A percentile compares a stretch with the other conserved stretches of the same genome.
Evolutionary conservation across 2,113 vertebrate species (phyloP).

Genomic region (Mobula birostris): DNA sequence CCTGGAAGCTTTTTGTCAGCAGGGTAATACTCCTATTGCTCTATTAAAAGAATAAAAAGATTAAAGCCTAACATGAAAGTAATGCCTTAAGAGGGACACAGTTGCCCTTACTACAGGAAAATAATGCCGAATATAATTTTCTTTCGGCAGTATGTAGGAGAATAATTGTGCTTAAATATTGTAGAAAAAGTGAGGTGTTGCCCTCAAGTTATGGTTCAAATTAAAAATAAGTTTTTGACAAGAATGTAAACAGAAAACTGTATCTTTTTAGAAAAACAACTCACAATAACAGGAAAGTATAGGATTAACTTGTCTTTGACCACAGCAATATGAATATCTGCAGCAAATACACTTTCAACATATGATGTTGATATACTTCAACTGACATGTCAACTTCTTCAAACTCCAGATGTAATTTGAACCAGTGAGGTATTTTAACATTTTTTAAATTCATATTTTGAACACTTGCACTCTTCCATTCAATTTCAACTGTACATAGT

Average conservation of each 20-base stretch:
- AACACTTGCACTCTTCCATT: background rate
- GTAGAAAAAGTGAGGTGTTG: background rate
- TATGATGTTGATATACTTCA: background rate
- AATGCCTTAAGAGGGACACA: background rate
- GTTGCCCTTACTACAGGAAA: background rate
- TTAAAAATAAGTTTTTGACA: background rate
- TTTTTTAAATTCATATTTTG: background rate
- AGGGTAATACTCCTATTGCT: background rate
- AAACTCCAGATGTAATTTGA: background rate
- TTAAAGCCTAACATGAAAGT: background rate
- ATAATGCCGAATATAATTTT: background rate
- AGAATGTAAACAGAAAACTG: background rate
- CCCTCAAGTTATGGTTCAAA: background rate
- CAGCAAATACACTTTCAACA: background rate
- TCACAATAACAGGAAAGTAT: background rate
- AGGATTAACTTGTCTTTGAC: background rate
- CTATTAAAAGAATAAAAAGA: background rate
- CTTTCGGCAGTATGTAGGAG: background rate
- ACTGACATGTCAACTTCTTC: background rate
- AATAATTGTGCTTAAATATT: background rate
- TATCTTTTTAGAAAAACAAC: background rate
- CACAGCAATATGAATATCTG: background rate
- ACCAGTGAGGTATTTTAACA: background rate
- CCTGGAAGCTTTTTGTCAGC: background rate
- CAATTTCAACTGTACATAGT: background rate